Percentiles rank a stretch among this genome's conserved stretches.
These are phyloP conservation scores for Griposia aprilina DNA, from an alignment of 2,888 invertebrate genomes.

Conservation along the genomic window DNA sequence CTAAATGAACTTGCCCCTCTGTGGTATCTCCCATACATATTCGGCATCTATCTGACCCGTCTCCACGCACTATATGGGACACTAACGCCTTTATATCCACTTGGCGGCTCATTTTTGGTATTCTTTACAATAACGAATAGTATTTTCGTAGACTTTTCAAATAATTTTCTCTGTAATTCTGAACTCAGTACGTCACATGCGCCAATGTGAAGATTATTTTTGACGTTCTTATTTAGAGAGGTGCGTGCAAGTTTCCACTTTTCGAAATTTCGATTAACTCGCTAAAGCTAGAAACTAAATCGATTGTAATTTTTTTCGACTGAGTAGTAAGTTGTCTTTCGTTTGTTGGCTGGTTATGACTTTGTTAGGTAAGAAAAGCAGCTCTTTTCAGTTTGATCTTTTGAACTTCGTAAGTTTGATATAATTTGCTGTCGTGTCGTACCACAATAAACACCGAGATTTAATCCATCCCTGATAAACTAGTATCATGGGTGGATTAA, in stretches of 20 bases:
- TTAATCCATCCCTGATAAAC: too few species aligned
- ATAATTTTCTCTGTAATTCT: conserved; percentile 25
- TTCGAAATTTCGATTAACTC: not conserved
- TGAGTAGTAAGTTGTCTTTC: not conserved
- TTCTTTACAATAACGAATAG: conserved; percentile 18
- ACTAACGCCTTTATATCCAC: conserved; percentile 86
- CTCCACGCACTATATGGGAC: conserved; percentile 87
- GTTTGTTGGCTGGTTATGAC: not conserved
- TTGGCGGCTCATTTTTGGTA: conserved; percentile 80
- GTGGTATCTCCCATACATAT: conserved; percentile 88
- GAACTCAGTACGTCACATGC: conserved; percentile 54
- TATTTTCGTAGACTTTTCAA: conserved; percentile 16
- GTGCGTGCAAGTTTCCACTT: not conserved
- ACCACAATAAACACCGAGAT: not conserved
- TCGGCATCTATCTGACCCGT: conserved; percentile 85
- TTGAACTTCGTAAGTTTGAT: not conserved
- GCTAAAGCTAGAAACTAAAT: too few species aligned
- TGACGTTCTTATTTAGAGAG: conserved; percentile 51
- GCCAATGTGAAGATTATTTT: conserved; percentile 24
- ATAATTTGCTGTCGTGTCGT: not conserved
- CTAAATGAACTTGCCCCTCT: conserved; percentile 86
- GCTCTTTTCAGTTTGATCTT: not conserved
- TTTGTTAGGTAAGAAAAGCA: not conserved
- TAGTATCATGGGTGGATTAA: too few species aligned
- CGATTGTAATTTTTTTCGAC: not conserved